These are phyloP conservation scores for Hydrotaea diabolus DNA, from an alignment of 2,888 invertebrate genomes.

Conservation along the genomic window DNA sequence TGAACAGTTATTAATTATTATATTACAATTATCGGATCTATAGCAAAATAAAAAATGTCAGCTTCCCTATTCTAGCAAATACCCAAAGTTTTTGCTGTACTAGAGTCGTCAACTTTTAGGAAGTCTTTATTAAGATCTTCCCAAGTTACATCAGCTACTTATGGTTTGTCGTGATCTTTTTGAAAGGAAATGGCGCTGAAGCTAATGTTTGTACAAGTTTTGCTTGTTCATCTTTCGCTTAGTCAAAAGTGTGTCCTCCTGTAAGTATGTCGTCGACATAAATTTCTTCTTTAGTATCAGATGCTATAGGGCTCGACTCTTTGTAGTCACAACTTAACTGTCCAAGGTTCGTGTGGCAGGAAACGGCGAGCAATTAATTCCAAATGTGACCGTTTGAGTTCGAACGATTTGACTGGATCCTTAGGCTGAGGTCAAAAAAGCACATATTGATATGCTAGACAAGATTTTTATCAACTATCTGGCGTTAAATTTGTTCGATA, in stretches of 20 bases:
- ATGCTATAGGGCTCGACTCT: conserved; percentile 1
- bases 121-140: conserved; percentile 41
- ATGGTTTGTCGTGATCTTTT: conserved; percentile 39
- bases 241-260: conserved; percentile 8
- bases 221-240: neutral
- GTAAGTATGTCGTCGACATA: too few relatives aligned
- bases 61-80: conserved; percentile 38
- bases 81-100: conserved; percentile 32
- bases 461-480: neutral
- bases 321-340: conserved; percentile 42
- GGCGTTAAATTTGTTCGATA: too few relatives aligned
- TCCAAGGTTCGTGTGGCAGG: conserved; percentile 54
- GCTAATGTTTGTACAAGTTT: neutral
- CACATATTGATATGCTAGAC: conserved; percentile 56
- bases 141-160: conserved; percentile 20
- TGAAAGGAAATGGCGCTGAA: neutral
- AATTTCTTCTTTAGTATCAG: neutral
- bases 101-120: too few relatives aligned
- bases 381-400: neutral
- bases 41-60: conserved; percentile 33
- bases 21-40: neutral
- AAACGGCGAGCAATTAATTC: conserved; percentile 39
- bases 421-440: too few relatives aligned
- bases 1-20: too few relatives aligned
- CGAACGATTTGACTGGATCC: neutral